Evolutionary conservation across 2,888 invertebrate species (phyloP).

Genomic region (Pollenia angustigena): DNA sequence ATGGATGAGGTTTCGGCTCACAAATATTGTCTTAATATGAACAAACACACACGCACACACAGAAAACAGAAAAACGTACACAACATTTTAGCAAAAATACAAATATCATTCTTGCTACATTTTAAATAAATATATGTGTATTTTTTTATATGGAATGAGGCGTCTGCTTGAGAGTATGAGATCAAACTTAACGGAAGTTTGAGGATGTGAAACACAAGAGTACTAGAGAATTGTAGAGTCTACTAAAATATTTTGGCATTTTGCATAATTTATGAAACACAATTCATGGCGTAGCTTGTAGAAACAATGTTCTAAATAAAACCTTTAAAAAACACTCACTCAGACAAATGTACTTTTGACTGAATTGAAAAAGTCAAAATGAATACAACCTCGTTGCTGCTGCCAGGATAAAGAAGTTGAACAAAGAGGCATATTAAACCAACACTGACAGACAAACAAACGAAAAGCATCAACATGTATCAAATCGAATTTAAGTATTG

Average conservation of each 20-base stretch:
- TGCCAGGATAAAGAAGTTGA: not conserved
- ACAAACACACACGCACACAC: slow-evolving; percentile 71
- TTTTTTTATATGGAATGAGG: slow-evolving; percentile 10
- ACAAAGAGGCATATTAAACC: slow-evolving; percentile 53
- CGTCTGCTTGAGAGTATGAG: not conserved
- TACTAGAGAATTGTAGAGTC: slow-evolving; percentile 51
- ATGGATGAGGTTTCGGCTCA: slow-evolving; percentile 62
- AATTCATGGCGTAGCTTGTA: slow-evolving; percentile 69
- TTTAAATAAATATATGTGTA: slow-evolving; percentile 54
- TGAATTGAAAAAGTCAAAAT: slow-evolving; percentile 30
- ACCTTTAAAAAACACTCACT: slow-evolving; percentile 6
- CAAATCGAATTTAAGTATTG: slow-evolving; percentile 71
- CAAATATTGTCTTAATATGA: slow-evolving; percentile 75
- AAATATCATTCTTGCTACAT: slow-evolving; percentile 76
- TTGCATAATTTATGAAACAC: slow-evolving; percentile 76
- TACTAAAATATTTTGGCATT: slow-evolving; percentile 73
- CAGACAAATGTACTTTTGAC: slow-evolving; percentile 1
- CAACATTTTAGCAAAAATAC: slow-evolving; percentile 77
- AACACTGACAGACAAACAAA: slow-evolving; percentile 29
- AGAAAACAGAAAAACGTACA: slow-evolving; percentile 40
- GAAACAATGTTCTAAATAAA: slow-evolving; percentile 18
- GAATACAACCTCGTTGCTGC: slow-evolving; percentile 30
- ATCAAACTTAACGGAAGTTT: not conserved
- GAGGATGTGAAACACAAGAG: not conserved
- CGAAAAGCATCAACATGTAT: slow-evolving; percentile 53